Evolutionary conservation across 2,797 vertebrate species (phyloP).

Genomic region (Parambassis ranga): DNA sequence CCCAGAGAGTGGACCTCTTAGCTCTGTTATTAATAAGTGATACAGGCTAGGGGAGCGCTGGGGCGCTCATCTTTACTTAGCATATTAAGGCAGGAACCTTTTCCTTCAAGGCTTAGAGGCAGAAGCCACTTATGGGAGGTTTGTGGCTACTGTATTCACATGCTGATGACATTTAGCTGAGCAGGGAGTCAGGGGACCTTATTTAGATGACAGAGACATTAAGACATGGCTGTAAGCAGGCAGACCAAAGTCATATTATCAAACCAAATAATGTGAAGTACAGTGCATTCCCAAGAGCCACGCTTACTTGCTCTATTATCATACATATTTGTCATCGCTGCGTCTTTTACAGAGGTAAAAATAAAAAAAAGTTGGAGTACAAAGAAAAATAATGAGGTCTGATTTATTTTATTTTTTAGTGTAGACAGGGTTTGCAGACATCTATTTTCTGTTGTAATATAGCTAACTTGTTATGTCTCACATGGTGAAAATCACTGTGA

Average conservation of each 20-base stretch:
- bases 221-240: slow-evolving; percentile 49
- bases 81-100: slow-evolving; percentile 69
- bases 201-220: slow-evolving; percentile 69
- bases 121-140: slow-evolving; percentile 61
- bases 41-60: slow-evolving; percentile 51
- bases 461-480: background rate
- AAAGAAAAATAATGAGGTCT: background rate
- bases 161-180: slow-evolving; percentile 69
- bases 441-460: background rate
- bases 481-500: background rate
- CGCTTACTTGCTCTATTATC: slow-evolving; percentile 33
- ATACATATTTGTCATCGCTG: slow-evolving; percentile 23
- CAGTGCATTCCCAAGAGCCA: slow-evolving; percentile 20
- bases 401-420: background rate
- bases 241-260: slow-evolving; percentile 46
- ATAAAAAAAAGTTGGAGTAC: background rate
- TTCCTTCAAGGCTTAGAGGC: slow-evolving; percentile 62
- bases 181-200: slow-evolving; percentile 47
- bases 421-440: background rate
- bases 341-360: slow-evolving; percentile 4
- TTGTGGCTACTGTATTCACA: slow-evolving; percentile 51
- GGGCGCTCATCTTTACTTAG: slow-evolving; percentile 60
- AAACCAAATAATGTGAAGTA: slow-evolving; percentile 39
- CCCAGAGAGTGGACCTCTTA: slow-evolving; percentile 53
- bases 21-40: slow-evolving; percentile 70